Evolutionary conservation across 1,140 invertebrate species (phyloP).

Genomic region (Rhynchophorus ferrugineus): DNA sequence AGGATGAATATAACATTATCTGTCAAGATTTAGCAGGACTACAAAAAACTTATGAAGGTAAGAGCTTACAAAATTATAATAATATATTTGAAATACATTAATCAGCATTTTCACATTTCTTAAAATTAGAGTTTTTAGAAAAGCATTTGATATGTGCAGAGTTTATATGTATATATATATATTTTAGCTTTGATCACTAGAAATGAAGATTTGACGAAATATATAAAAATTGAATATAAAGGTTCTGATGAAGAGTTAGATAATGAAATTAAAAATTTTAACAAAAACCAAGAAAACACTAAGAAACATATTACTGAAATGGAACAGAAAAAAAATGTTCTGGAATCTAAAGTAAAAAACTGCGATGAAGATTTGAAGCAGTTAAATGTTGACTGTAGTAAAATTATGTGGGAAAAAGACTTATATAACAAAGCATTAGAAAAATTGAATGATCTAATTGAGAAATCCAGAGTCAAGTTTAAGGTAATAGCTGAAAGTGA

Average conservation of each 20-base stretch:
- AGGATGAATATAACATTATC: constrained; percentile 48
- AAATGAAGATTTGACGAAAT: not conserved
- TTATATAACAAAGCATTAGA: constrained; percentile 30
- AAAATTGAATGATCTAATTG: constrained; percentile 31
- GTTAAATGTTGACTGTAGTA: no score
- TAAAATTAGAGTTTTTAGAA: no score
- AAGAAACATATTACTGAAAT: constrained; percentile 19
- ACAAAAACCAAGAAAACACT: constrained; percentile 25
- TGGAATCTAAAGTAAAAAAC: constrained; percentile 18
- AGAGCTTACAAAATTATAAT: not conserved
- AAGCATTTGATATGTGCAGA: no score
- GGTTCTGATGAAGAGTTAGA: constrained; percentile 53
- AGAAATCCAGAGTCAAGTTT: constrained; percentile 19
- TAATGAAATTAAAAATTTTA: constrained; percentile 33
- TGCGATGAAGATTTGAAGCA: no score
- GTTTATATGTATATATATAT: no score
- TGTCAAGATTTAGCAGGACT: constrained; percentile 51
- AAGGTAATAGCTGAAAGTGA: not conserved
- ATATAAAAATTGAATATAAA: constrained; percentile 49
- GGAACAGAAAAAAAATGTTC: constrained; percentile 20
- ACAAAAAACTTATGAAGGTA: constrained; percentile 42
- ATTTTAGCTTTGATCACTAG: no score
- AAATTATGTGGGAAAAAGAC: no score
- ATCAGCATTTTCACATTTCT: constrained; percentile 14
- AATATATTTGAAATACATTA: constrained; percentile 10